phyloP scores from a whole-genome alignment of 2,797 vertebrate genomes.

The Anisognathus igniventris region DNA sequence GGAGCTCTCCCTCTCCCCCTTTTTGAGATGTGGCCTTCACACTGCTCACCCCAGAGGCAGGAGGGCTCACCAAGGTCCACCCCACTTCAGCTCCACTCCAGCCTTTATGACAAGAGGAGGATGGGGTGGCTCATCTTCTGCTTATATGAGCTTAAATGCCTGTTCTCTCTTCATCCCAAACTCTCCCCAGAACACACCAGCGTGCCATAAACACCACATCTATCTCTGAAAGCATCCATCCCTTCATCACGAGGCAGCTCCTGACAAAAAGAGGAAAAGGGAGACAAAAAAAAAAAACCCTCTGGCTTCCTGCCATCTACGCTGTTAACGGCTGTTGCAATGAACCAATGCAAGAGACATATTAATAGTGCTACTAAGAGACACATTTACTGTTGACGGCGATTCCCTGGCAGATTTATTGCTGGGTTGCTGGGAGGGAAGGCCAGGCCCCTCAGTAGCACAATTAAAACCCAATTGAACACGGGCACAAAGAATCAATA shows the following conservation, averaged over 20 bases:
- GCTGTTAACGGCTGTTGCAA: conserved; percentile 60
- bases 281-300: neutral
- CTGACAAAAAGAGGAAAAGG: neutral
- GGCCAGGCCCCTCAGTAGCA: conserved; percentile 53
- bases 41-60: neutral
- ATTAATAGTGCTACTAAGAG: conserved; percentile 75
- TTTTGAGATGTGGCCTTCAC: accelerated
- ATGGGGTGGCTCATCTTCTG: neutral
- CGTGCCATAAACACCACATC: accelerated
- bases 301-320: conserved; percentile 50
- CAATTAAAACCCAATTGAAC: conserved; percentile 77
- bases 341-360: conserved; percentile 69
- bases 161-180: neutral
- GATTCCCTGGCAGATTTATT: conserved; percentile 70
- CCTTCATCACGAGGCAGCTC: neutral
- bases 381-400: conserved; percentile 73
- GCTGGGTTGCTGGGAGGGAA: conserved; percentile 60
- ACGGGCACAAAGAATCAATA: conserved; percentile 72
- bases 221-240: neutral
- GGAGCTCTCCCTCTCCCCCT: neutral
- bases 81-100: neutral
- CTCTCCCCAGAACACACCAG: neutral
- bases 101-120: neutral
- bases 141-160: neutral
- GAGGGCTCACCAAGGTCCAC: neutral